Evolutionary conservation across 1,140 invertebrate genomes (phyloP).

Genomic region (Hylyphantes graminicola): DNA sequence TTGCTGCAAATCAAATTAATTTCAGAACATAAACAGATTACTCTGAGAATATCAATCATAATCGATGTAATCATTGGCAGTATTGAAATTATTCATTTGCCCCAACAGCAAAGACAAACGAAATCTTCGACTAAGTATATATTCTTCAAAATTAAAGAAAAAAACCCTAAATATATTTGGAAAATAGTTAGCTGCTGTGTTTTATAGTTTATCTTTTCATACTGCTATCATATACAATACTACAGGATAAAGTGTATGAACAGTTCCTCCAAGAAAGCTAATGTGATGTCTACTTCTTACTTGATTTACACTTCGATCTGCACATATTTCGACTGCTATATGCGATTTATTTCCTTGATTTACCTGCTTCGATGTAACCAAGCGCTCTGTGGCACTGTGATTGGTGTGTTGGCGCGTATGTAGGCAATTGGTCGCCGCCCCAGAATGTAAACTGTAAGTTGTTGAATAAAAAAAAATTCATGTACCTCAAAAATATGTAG

Average conservation of each 20-base stretch:
- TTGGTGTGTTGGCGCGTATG: constrained; percentile 46
- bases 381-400: constrained; percentile 57
- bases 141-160: no score
- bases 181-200: no score
- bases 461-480: constrained; percentile 50
- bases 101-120: no score
- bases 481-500: constrained; percentile 28
- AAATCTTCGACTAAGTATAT: no score
- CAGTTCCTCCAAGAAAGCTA: constrained; percentile 34
- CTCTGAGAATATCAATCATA: no score
- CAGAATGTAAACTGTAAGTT: constrained; percentile 58
- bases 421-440: constrained; percentile 17
- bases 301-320: background rate
- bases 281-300: constrained; percentile 25
- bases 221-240: no score
- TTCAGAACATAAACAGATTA: no score
- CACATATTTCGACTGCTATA: constrained; percentile 11
- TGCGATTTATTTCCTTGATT: background rate
- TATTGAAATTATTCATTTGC: no score
- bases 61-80: no score
- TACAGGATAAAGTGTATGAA: background rate
- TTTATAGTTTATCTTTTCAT: no score
- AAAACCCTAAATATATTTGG: no score
- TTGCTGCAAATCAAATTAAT: background rate
- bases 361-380: constrained; percentile 40